These are phyloP conservation scores for Pammene fasciana DNA, from an alignment of 2,888 invertebrate genomes.

Conservation along the genomic window DNA sequence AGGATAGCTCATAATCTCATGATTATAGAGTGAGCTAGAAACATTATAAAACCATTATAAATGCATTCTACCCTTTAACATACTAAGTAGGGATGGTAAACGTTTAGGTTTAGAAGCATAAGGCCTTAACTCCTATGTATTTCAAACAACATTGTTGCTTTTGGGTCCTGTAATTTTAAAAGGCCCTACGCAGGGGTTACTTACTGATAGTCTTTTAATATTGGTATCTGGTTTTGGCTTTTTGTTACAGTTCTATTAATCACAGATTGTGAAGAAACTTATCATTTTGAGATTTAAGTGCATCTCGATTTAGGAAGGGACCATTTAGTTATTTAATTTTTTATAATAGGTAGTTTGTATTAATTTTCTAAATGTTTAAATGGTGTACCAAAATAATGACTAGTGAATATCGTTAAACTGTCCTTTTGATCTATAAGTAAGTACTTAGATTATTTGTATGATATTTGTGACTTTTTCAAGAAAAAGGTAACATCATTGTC, in stretches of 20 bases:
- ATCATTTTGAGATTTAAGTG: constrained; percentile 34
- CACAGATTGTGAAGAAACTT: constrained; percentile 42
- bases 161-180: background rate
- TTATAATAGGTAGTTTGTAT: background rate
- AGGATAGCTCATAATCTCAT: constrained; percentile 70
- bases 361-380: background rate
- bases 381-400: background rate
- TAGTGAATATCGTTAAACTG: too few species aligned
- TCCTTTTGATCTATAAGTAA: too few species aligned
- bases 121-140: background rate
- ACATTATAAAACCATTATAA: constrained; percentile 79
- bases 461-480: too few species aligned
- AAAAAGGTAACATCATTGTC: too few species aligned
- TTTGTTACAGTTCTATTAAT: constrained; percentile 44
- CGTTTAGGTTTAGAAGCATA: constrained; percentile 42
- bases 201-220: constrained; percentile 66
- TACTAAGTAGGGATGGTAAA: constrained; percentile 61
- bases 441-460: too few species aligned
- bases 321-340: background rate
- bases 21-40: constrained; percentile 68
- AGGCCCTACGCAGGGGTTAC: constrained; percentile 63
- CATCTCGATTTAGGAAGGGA: constrained; percentile 7
- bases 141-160: background rate
- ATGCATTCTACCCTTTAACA: constrained; percentile 75
- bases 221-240: constrained; percentile 50